A percentile compares a stretch with the other conserved stretches of the same genome.
These are phyloP conservation scores for Acrocephalus scirpaceus DNA, from an alignment of 2,797 vertebrate genomes.

Conservation along the genomic window DNA sequence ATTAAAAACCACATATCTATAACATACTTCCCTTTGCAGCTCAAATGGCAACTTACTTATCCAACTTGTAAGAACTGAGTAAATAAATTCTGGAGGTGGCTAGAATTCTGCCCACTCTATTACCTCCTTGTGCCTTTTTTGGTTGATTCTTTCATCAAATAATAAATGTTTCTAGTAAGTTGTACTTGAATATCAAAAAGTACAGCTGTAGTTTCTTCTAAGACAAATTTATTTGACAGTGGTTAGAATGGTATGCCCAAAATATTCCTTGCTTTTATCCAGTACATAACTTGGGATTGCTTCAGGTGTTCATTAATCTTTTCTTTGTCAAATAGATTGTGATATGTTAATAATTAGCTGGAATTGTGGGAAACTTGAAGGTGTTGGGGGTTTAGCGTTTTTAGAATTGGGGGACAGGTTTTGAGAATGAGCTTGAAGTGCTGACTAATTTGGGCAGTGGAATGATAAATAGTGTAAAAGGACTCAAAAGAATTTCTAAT, in stretches of 20 bases:
- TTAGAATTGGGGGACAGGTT: not conserved
- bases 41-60: not conserved
- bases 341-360: not conserved
- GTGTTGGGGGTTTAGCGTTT: not conserved
- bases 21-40: not conserved
- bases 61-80: not conserved
- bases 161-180: not conserved
- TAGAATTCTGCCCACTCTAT: not conserved
- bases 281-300: not conserved
- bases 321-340: not conserved
- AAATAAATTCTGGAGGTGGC: not conserved
- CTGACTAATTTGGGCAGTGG: conserved; percentile 4
- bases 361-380: not conserved
- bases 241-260: not conserved
- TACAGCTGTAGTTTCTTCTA: not conserved
- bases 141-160: not conserved
- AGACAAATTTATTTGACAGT: not conserved
- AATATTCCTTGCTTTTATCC: not conserved
- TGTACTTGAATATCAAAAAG: not conserved
- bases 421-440: not conserved
- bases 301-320: not conserved
- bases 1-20: not conserved
- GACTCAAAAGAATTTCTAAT: conserved; percentile 43
- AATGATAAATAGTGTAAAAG: conserved; percentile 33
- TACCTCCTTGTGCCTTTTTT: not conserved